phyloP scores from a whole-genome alignment of 2,113 vertebrate species.

The Entelurus aequoreus region DNA sequence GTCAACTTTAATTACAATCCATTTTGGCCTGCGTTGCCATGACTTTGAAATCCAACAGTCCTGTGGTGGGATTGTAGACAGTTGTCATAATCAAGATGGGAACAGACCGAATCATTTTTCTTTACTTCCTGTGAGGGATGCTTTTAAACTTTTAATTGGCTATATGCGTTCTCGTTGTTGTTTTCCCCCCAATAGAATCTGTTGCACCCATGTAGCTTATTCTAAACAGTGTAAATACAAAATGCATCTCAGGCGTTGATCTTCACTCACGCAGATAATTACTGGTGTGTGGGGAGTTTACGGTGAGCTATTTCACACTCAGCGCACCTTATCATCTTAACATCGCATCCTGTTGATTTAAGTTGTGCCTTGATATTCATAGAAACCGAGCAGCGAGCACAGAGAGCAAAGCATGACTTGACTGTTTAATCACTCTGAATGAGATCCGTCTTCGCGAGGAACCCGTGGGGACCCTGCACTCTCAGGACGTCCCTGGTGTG shows the following conservation, averaged over 20 bases:
- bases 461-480: constrained; percentile 53
- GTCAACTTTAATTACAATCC: constrained; percentile 73
- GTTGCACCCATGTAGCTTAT: constrained; percentile 2
- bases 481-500: constrained; percentile 56
- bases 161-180: not conserved
- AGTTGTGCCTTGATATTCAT: constrained; percentile 42
- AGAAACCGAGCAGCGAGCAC: constrained; percentile 32
- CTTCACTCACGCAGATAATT: constrained; percentile 32
- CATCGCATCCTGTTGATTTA: constrained; percentile 25
- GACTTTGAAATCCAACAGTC: constrained; percentile 68
- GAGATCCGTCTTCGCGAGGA: constrained; percentile 49
- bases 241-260: constrained; percentile 15
- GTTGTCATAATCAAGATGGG: constrained; percentile 55
- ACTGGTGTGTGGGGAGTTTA: constrained; percentile 8
- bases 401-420: constrained; percentile 38
- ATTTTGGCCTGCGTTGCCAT: constrained; percentile 66
- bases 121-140: constrained; percentile 23
- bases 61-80: constrained; percentile 57
- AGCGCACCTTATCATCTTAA: constrained; percentile 22
- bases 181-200: not conserved
- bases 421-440: constrained; percentile 38
- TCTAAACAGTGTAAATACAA: constrained; percentile 9
- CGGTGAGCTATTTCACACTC: constrained; percentile 33
- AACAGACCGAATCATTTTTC: constrained; percentile 51
- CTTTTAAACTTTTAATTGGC: constrained; percentile 1